Conservation (phyloP, 2,888 invertebrate species). For the Clusia tigrina region DNA sequence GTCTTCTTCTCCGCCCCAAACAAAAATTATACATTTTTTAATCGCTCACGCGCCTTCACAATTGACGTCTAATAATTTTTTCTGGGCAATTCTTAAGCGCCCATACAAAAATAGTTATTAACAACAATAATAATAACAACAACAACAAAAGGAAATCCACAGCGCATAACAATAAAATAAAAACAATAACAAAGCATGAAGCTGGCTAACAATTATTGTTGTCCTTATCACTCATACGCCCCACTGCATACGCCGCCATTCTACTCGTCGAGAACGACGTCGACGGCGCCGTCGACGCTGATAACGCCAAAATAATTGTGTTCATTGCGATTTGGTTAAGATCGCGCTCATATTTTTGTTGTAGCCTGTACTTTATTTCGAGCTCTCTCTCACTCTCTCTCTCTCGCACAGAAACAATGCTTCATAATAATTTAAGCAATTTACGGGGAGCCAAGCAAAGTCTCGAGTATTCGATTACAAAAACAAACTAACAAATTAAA, state of each 20-base stretch:
- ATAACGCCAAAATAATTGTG: background rate
- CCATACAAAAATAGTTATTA: background rate
- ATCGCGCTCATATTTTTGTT: no score
- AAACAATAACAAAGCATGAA: conserved; percentile 8
- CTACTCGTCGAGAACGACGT: no score
- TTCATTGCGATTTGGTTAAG: background rate
- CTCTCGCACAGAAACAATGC: background rate
- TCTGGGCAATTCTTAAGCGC: background rate
- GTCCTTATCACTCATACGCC: background rate
- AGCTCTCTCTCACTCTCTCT: background rate
- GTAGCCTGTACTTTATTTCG: background rate
- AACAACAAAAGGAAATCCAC: background rate
- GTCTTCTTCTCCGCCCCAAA: no score
- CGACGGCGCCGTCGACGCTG: background rate
- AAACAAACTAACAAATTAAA: background rate
- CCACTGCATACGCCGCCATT: no score
- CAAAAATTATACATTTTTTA: no score
- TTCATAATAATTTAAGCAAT: background rate
- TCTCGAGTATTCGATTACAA: background rate
- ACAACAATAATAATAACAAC: background rate
- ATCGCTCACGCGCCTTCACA: background rate
- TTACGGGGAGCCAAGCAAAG: background rate
- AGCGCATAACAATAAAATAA: background rate
- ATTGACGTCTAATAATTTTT: background rate
- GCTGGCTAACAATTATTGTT: background rate